Base-by-base conservation (phyloP, 2,888 invertebrate genomes). In the Galerucella calmariensis region DNA sequence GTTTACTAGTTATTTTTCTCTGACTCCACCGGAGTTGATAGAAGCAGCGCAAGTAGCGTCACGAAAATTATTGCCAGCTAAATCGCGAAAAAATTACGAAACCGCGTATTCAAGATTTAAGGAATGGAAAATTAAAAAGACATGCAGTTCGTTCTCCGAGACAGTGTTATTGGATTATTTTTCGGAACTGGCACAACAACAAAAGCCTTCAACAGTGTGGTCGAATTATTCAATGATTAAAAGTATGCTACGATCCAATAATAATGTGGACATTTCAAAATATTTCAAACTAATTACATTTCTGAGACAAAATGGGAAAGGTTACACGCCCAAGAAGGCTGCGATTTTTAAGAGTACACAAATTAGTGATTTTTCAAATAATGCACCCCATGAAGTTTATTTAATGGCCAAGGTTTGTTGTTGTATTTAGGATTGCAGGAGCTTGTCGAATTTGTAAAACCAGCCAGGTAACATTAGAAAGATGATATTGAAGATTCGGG, bases 171-270 rank as follows among this genome's bases (percentile, higher is more conserved):
- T 79, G 77, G 76, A 78, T 72, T 76, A 77, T 79, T 78, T 80
- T 79, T 76, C 77, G 77, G 77, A 79, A 79, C 69, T 79, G 78
- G 72, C 78, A 73, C 79, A 78, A 80, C 80, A 78, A 78, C 77
- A 79, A 77, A 80, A 75, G 72, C 77, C 78, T 75, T 78, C 77
- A 80, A 77, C 76, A 77, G 78, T 80, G 79, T 80, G 78, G 68
- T 78, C 77, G 74, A 48, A 58, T 24, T 58, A 58, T 58, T 58
- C 20, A 58, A 58, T 58, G 48, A 68, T 68, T 48, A 68, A 68
- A 73, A 62, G 73, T 68, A 67, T 53, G 56, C 62, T 62, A 68
- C 63, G 62, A 61, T 68, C 20, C 44, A 73, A 67, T 73, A 68
- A 73, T 20, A 4, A 27, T 27, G 16, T 56, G 2, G 58, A 20